Conservation (phyloP, 2,888 invertebrate genomes). For the Mythimna pallens region DNA sequence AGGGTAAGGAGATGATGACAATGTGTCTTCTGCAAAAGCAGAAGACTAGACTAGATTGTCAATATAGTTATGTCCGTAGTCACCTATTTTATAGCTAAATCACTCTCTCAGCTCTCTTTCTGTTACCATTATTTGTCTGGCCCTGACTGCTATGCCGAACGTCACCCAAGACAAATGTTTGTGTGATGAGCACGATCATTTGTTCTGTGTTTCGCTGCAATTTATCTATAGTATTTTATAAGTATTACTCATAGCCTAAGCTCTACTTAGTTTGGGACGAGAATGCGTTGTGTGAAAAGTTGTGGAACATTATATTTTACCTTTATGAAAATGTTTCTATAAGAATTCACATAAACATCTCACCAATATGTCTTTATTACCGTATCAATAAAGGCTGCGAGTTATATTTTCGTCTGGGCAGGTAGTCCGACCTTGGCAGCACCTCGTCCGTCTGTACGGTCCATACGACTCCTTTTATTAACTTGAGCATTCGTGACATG, state of each 20-base stretch:
- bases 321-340: neutral
- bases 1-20: no score
- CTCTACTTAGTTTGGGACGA: no score
- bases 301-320: no score
- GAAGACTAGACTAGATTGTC: no score
- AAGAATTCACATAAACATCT: constrained; percentile 8
- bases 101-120: neutral
- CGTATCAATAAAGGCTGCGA: constrained; percentile 24
- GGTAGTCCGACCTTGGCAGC: constrained; percentile 52
- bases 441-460: constrained; percentile 26
- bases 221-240: no score
- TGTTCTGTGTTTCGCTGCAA: no score
- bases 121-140: neutral
- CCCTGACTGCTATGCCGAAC: no score
- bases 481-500: constrained; percentile 48
- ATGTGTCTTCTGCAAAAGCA: neutral
- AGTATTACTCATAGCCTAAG: no score
- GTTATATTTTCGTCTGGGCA: constrained; percentile 54
- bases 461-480: constrained; percentile 45
- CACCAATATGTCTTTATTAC: constrained; percentile 24
- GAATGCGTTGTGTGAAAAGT: no score
- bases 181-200: no score
- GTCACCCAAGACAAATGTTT: no score
- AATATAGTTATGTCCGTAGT: neutral
- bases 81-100: neutral